phyloP scores from a whole-genome alignment of 2,113 vertebrate genomes.

The Oncorhynchus nerka region DNA sequence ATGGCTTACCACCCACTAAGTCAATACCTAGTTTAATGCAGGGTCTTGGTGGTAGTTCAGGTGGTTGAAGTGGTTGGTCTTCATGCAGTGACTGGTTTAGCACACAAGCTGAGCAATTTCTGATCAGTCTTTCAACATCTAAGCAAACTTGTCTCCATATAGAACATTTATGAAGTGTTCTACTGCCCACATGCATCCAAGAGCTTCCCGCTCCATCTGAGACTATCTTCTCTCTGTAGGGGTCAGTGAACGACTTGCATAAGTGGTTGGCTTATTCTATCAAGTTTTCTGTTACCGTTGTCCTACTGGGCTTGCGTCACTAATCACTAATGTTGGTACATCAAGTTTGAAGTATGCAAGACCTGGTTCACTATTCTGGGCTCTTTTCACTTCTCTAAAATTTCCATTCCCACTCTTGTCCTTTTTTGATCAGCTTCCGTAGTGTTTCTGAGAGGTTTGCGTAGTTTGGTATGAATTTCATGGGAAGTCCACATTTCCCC shows the following conservation, averaged over 20 bases:
- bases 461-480: slow-evolving; percentile 19
- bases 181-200: slow-evolving; percentile 22
- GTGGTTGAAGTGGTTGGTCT: slow-evolving; percentile 24
- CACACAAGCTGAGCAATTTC: slow-evolving; percentile 14
- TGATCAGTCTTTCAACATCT: slow-evolving; percentile 14
- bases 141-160: slow-evolving; percentile 23
- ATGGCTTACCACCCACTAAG: slow-evolving; percentile 14
- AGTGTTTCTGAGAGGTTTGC: slow-evolving; percentile 25
- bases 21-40: slow-evolving; percentile 30
- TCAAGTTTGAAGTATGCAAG: slow-evolving; percentile 25
- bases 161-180: slow-evolving; percentile 29
- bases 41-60: slow-evolving; percentile 16
- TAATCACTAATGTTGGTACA: slow-evolving; percentile 28
- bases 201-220: slow-evolving; percentile 16
- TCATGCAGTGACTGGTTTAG: slow-evolving; percentile 21
- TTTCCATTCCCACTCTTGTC: slow-evolving; percentile 22
- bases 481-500: slow-evolving; percentile 15
- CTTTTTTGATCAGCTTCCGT: slow-evolving; percentile 19
- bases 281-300: slow-evolving; percentile 12
- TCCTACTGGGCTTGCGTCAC: slow-evolving; percentile 27
- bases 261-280: slow-evolving; percentile 8
- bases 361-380: slow-evolving; percentile 22
- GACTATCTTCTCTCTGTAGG: slow-evolving; percentile 17
- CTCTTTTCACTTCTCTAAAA: slow-evolving; percentile 7
- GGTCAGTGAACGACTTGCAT: slow-evolving; percentile 27